These are phyloP conservation scores for Harpalus rufipes DNA, from an alignment of 2,888 invertebrate genomes.

Conservation along the genomic window DNA sequence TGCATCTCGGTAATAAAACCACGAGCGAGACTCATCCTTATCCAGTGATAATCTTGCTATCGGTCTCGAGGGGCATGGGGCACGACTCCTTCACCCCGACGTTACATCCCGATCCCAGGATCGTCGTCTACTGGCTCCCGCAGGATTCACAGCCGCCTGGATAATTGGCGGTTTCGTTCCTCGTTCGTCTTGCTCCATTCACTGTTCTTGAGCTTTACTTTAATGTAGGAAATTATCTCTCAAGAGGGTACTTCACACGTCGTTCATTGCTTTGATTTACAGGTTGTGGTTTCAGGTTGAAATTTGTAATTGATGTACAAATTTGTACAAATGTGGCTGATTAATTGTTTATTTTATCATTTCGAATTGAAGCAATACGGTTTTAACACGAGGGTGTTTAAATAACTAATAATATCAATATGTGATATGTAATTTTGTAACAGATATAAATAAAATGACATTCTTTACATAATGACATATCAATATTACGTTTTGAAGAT, in stretches of 20 bases:
- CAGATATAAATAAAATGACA: too few relatives aligned
- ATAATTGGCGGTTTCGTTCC: conserved; percentile 57
- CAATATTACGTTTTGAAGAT: too few relatives aligned
- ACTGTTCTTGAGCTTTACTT: conserved; percentile 24
- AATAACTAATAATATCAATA: too few relatives aligned
- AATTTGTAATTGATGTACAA: neutral
- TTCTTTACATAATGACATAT: too few relatives aligned
- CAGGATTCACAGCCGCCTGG: conserved; percentile 40
- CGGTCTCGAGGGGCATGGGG: conserved; percentile 46
- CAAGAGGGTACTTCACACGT: conserved; percentile 17
- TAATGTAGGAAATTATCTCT: conserved; percentile 41
- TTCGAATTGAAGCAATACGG: too few relatives aligned
- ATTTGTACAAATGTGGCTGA: neutral
- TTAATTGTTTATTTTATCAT: neutral
- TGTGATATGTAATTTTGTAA: too few relatives aligned
- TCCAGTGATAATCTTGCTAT: conserved; percentile 57
- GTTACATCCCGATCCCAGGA: conserved; percentile 10
- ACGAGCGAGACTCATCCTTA: conserved; percentile 5
- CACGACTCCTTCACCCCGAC: conserved; percentile 17
- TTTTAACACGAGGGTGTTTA: too few relatives aligned
- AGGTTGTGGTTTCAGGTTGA: neutral
- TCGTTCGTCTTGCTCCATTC: conserved; percentile 29
- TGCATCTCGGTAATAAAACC: conserved; percentile 38
- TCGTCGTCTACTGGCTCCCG: neutral
- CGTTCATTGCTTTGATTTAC: conserved; percentile 29